Percentiles rank a stretch among this genome's conserved stretches.
phyloP scores from a whole-genome alignment of 2,797 vertebrate genomes.

The Sparus aurata region DNA sequence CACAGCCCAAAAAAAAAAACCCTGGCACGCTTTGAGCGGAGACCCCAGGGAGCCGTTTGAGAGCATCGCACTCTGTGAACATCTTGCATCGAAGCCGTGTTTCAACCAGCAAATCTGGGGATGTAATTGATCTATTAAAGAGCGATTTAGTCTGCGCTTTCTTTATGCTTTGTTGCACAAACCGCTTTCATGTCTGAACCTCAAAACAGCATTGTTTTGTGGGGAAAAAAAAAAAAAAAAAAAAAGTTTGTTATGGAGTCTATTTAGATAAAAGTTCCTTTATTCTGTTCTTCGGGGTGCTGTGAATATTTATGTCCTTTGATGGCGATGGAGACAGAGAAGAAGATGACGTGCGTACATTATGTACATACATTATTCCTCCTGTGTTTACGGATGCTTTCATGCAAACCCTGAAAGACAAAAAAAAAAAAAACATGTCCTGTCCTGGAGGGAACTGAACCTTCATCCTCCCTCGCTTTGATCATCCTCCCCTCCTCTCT shows the following conservation, averaged over 20 bases:
- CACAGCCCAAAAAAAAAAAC: constrained; percentile 9
- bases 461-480: neutral
- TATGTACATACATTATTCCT: neutral
- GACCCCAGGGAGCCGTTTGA: constrained; percentile 62
- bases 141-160: constrained; percentile 32
- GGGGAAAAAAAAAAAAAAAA: neutral
- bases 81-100: constrained; percentile 34
- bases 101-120: constrained; percentile 50
- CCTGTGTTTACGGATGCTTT: neutral
- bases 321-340: neutral
- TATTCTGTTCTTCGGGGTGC: neutral
- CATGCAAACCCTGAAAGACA: neutral
- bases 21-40: constrained; percentile 49
- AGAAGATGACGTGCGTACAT: neutral
- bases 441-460: neutral
- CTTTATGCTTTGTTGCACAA: constrained; percentile 39
- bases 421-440: neutral
- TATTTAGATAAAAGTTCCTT: constrained; percentile 10
- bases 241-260: constrained; percentile 29
- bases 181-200: constrained; percentile 44
- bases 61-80: constrained; percentile 52
- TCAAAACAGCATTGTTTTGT: constrained; percentile 41
- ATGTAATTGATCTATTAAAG: constrained; percentile 67
- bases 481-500: neutral
- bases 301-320: neutral